Evolutionary conservation across 2,797 vertebrate genomes (phyloP), one percentile per base, ranked within the genome.

Genomic region (Acanthurus tractus): DNA sequence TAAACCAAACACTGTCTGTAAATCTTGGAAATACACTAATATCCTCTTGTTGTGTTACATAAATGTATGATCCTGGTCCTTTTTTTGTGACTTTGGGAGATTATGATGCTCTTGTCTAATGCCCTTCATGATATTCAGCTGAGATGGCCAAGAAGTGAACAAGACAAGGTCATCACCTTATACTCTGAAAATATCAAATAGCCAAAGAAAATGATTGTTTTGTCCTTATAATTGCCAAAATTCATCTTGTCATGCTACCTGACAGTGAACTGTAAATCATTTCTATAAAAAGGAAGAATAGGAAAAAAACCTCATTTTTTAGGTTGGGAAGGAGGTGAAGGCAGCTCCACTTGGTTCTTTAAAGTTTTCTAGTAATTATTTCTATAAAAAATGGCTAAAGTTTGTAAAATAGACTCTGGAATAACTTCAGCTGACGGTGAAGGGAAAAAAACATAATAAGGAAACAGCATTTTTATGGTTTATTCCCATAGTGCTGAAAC

Each of bases 1-100:
- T 65, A 67, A 76, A 76, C 38, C 36, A 45, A 75, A 89, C 61
- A 65, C 53, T 49, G 29, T 75, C 25, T 23, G 34, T 59, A 22
- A 13, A 76, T 74, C 12, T 62, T 48, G 22, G 57, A 68, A 54
- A 66, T 69, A 38, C 29, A 22, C 52, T 42, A 42, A 36, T 52
- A 14, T 34, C 73, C 45, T 71, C 23, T 10, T 12, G 6, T 74
- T 49, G 58, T 65, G 52, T 55, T 49, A 15, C 40, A 67, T n/a
- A 40, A 42, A 34, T 22, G 55, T n/a, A 20, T 9, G 71, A 66
- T 57, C 23, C 18, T 45, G 67, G 45, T 64, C 34, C n/a, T n/a
- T 56, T 14, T 22, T 48, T 9, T 49, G 18, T 78, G 53, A 76
- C 56, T 40, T 13, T 49, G 20, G 44, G 42, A 71, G 52, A 79